phyloP scores from a whole-genome alignment of 2,797 vertebrate genomes.

The Pristis pectinata region DNA sequence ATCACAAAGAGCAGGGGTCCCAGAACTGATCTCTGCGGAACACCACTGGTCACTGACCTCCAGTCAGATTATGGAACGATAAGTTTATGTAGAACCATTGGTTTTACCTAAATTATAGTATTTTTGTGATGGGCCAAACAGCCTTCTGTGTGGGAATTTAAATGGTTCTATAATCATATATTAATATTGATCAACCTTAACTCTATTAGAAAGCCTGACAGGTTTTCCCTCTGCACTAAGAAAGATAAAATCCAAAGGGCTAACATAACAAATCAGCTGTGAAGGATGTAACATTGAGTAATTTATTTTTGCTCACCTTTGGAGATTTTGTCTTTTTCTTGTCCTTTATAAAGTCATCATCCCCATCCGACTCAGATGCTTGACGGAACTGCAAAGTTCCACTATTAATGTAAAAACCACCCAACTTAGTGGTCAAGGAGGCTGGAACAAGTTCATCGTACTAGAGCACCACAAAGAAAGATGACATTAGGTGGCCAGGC shows the following conservation, averaged over 20 bases:
- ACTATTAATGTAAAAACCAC: slow-evolving; percentile 92
- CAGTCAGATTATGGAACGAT: too few species aligned
- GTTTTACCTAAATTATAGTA: not conserved
- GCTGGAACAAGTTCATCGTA: slow-evolving; percentile 93
- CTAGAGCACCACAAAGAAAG: slow-evolving; percentile 45
- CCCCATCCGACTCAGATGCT: slow-evolving; percentile 65
- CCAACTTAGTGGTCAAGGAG: slow-evolving; percentile 79
- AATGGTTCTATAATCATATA: not conserved
- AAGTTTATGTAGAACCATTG: not conserved
- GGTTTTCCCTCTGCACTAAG: not conserved
- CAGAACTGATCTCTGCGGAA: too few species aligned
- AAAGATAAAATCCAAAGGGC: not conserved
- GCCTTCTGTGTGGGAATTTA: not conserved
- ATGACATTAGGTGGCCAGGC: not conserved
- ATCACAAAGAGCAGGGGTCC: too few species aligned
- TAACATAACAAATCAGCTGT: not conserved
- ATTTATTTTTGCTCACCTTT: slow-evolving; percentile 59
- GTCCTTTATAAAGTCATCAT: slow-evolving; percentile 63
- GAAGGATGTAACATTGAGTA: not conserved
- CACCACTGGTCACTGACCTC: too few species aligned
- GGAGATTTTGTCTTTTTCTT: slow-evolving; percentile 59
- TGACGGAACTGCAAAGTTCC: slow-evolving; percentile 81
- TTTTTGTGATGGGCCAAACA: not conserved
- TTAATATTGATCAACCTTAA: not conserved
- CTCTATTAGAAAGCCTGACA: not conserved